Percentiles rank a stretch among this genome's conserved stretches.
phyloP scores from a whole-genome alignment of 2,113 vertebrate species.

The Galemys pyrenaicus region DNA sequence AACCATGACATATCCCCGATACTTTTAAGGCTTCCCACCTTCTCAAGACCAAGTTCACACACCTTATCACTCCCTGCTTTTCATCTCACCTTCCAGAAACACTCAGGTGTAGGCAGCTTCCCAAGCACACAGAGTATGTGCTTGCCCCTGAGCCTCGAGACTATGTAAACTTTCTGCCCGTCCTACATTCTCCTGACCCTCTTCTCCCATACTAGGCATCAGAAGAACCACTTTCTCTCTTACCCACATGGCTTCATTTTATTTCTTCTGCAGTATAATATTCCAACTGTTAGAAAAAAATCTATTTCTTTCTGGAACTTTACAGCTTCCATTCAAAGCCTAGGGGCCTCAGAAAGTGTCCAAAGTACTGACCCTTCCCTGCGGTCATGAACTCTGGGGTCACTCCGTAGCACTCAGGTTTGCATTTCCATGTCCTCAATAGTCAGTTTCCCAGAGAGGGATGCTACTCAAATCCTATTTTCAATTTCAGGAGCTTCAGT shows the following conservation, averaged over 20 bases:
- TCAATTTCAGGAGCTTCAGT: neutral
- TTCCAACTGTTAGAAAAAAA: neutral
- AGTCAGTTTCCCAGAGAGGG: neutral
- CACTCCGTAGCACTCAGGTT: neutral
- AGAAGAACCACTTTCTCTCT: neutral
- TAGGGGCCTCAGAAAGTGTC: neutral
- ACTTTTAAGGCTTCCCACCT: neutral
- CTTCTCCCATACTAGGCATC: neutral
- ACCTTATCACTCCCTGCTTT: neutral
- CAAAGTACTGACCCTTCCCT: neutral
- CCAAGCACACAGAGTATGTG: neutral
- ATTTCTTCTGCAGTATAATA: neutral
- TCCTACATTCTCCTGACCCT: neutral
- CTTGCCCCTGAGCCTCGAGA: neutral
- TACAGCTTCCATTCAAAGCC: neutral
- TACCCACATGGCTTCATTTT: fast-evolving
- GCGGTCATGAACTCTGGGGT: neutral
- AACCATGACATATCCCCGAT: neutral
- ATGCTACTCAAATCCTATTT: neutral
- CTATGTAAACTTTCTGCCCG: neutral
- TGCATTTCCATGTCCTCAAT: too few species aligned
- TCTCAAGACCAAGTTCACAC: neutral
- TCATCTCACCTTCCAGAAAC: neutral
- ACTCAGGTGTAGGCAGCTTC: neutral
- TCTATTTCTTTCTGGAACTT: neutral